Percentiles rank a stretch among this genome's conserved stretches.
Conservation (phyloP, 2,888 invertebrate genomes). For the Uloborus plumipes region DNA sequence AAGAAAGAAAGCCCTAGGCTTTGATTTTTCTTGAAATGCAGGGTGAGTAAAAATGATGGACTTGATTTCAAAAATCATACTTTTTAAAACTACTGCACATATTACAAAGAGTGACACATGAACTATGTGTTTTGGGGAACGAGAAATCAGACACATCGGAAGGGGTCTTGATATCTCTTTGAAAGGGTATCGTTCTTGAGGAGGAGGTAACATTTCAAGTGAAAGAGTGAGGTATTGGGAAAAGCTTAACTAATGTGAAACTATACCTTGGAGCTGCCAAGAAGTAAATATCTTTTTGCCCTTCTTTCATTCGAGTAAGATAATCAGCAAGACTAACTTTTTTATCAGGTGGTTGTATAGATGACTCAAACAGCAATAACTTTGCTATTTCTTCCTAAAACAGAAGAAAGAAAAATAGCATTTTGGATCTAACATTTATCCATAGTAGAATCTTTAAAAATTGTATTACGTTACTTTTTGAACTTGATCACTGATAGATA, state of each 20-base stretch:
- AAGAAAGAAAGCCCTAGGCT: too few species aligned
- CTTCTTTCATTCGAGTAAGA: slow-evolving; percentile 80
- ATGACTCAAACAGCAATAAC: slow-evolving; percentile 92
- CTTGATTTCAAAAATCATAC: too few species aligned
- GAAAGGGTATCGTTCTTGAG: too few species aligned
- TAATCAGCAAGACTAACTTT: slow-evolving; percentile 85
- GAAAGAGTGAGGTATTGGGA: too few species aligned
- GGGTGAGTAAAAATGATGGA: too few species aligned
- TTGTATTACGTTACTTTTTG: slow-evolving; percentile 80
- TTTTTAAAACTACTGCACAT: too few species aligned
- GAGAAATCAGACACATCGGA: too few species aligned
- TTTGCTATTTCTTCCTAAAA: slow-evolving; percentile 89
- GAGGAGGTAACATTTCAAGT: too few species aligned
- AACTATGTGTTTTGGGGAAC: too few species aligned
- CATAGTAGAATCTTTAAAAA: neutral
- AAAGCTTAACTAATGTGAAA: neutral
- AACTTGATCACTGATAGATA: slow-evolving; percentile 82
- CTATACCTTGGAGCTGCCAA: slow-evolving; percentile 89
- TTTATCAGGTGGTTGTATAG: slow-evolving; percentile 79
- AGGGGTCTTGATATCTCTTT: too few species aligned
- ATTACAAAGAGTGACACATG: too few species aligned
- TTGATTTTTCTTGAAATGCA: too few species aligned
- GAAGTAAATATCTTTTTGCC: slow-evolving; percentile 90
- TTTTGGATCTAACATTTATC: neutral
- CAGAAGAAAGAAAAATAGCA: slow-evolving; percentile 15